Base-by-base conservation (phyloP, 2,113 vertebrate species). In the Perca fluviatilis region DNA sequence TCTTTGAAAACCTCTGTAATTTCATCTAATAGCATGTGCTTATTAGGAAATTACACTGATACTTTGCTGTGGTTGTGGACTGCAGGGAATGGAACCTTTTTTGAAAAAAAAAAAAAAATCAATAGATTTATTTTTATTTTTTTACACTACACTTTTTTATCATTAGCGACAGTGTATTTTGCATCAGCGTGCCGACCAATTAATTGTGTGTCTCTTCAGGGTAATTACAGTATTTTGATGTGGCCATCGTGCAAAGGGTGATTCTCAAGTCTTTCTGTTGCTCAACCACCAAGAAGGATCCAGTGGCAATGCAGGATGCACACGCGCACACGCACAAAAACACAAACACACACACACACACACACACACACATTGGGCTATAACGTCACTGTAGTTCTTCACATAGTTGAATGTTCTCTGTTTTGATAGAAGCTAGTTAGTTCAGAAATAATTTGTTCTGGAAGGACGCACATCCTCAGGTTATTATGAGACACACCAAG, bases 1-100 rank as follows among this genome's bases (percentile, higher is more conserved):
- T 80, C 86, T 89, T 88, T 86, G 74, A 87, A 88, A 90, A 88
- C 72, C 80, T 85, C 71, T 74, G 71, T 88, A 90, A 91, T 91
- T 91, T 84, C 64, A 88, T 86, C 74, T 91, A 91, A 89, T 90
- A 84, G 72, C 65, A 21, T 69, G 77, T 6, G 18, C 79, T 88
- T 85, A 87, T 93, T 88, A 86, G 77, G 63, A 88, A 86, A 93
- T 90, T 80, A 87, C 79, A 70, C 74, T 57, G 40, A 51, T 83
- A 13, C 79, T 83, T 85, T 80, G 80, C 68, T 57, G 75, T 76
- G 69, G 72, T 69, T 73, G 66, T n/a, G 63, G 75, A 79, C 79
- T 69, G 47, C 69, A 54, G 63, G 46, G 50, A 53, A 85, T 64
- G 54, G 19, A 77, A 62, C 67, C 82, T 67, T 88, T 82, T 88